These are phyloP conservation scores for Gyps fulvus DNA, from an alignment of 2,113 vertebrate species.

Conservation along the genomic window DNA sequence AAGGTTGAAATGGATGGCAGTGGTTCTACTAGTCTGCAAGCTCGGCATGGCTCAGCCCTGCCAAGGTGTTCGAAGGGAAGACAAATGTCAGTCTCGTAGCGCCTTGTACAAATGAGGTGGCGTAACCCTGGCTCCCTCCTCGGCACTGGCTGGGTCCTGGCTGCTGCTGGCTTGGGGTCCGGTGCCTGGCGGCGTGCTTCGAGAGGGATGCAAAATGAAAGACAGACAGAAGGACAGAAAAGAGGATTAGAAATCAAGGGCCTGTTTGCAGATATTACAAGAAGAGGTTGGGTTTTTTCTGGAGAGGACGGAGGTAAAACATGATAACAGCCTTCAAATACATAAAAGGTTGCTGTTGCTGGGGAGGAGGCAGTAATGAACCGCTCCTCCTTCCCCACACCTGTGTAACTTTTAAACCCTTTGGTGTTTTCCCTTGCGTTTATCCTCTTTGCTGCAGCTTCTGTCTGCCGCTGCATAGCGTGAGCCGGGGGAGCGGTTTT, in stretches of 20 bases:
- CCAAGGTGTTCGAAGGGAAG: not conserved
- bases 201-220: not conserved
- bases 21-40: not conserved
- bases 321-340: not conserved
- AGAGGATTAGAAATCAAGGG: not conserved
- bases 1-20: not conserved
- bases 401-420: not conserved
- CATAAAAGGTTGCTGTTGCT: not conserved
- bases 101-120: not conserved
- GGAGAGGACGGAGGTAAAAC: not conserved
- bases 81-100: not conserved
- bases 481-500: not conserved
- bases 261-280: not conserved
- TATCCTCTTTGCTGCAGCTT: not conserved
- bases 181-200: rapidly evolving
- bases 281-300: not conserved
- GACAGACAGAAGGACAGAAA: not conserved
- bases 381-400: not conserved
- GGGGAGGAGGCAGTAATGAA: not conserved
- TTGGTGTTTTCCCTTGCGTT: not conserved
- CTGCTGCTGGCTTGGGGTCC: rapidly evolving
- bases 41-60: not conserved
- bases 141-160: not conserved
- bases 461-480: rapidly evolving
- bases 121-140: not conserved